Conservation (phyloP, 2,113 vertebrate genomes). For the Oryzias woworae region DNA sequence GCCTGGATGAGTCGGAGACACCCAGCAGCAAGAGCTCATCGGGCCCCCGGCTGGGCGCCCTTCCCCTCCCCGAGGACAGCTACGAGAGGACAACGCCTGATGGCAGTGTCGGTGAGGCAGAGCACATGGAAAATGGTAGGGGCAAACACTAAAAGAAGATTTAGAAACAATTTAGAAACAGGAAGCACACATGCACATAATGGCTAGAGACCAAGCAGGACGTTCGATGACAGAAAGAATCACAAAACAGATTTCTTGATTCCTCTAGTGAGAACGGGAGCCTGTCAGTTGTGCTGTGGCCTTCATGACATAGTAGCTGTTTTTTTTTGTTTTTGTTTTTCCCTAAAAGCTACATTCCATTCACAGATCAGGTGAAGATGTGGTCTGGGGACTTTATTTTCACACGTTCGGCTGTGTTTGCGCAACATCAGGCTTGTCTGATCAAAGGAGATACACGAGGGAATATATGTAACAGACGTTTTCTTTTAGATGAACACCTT, state of each 20-base stretch:
- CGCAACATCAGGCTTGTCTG: slow-evolving; percentile 43
- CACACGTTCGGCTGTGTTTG: slow-evolving; percentile 28
- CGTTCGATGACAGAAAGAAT: slow-evolving; percentile 31
- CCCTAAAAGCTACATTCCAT: background rate
- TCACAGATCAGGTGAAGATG: slow-evolving; percentile 19
- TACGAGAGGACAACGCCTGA: slow-evolving; percentile 99
- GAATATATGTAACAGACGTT: slow-evolving; percentile 38
- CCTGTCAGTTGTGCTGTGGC: slow-evolving; percentile 11
- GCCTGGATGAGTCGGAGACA: slow-evolving; percentile 99
- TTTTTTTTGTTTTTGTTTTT: background rate
- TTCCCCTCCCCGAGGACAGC: slow-evolving; percentile 99
- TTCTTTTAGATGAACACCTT: slow-evolving; percentile 40
- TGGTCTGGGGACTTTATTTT: slow-evolving; percentile 29
- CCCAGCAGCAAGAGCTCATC: slow-evolving; percentile 99
- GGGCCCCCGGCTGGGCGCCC: slow-evolving; percentile 97
- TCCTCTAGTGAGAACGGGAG: too few species aligned
- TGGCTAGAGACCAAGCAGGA: slow-evolving; percentile 27
- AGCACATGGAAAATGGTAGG: slow-evolving; percentile 99
- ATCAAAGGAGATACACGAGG: slow-evolving; percentile 46
- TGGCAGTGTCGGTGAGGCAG: slow-evolving; percentile 99
- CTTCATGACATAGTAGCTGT: slow-evolving; percentile 6
- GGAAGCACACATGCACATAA: slow-evolving; percentile 60
- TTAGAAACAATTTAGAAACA: slow-evolving; percentile 51
- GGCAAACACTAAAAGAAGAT: slow-evolving; percentile 87
- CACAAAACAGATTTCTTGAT: slow-evolving; percentile 14